Evolutionary conservation across 1,140 invertebrate species (phyloP), one percentile per base, ranked within the genome.

Genomic region (Bombus confusus): DNA sequence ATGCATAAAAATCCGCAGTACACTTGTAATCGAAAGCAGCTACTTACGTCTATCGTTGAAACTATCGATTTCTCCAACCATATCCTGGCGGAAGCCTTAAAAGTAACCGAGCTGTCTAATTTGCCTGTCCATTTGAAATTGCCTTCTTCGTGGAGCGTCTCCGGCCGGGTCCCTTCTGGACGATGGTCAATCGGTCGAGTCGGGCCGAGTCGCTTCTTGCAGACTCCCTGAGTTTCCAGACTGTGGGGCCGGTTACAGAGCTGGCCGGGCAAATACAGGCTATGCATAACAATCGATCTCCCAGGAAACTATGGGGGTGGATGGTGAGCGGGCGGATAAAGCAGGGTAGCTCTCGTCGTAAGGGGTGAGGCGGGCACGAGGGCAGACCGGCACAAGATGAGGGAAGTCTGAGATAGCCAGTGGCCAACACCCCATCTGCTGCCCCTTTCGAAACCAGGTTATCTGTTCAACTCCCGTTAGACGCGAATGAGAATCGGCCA

Each of bases 231-330:
- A 86, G 90, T 80, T 84, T 90, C 88, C 85, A 89, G 87, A 89
- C 88, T 90, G 80, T 78, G 69, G 80, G 73, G 91, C 87, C 85
- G 88, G 88, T 86, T 90, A 87, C 86, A 86, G 88, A 89, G 87
- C 85, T 90, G 88, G 90, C 89, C 93, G 93, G 93, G 94, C 94
- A 95, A 95, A 95, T 95, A 95, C 94, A 95, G 93, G 94, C 95
- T 95, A 95, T 95, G 95, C 94, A 95, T 95, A 95, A 95, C 95
- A 95, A 95, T 95, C 94, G 95, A 95, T 95, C 94, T 95, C 92
- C 91, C 92, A 93, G 93, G 94, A 94, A 95, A 94, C 94, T 94
- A 92, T 92, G 93, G 91, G 92, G 92, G 93, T 91, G 92, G 94
- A 92, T 94, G 93, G 94, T 93, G 93, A 95, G 92, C 88, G 91